Evolutionary conservation across 2,113 vertebrate genomes (phyloP), one percentile per base, ranked within the genome.

Genomic region (Lophochroa leadbeateri): DNA sequence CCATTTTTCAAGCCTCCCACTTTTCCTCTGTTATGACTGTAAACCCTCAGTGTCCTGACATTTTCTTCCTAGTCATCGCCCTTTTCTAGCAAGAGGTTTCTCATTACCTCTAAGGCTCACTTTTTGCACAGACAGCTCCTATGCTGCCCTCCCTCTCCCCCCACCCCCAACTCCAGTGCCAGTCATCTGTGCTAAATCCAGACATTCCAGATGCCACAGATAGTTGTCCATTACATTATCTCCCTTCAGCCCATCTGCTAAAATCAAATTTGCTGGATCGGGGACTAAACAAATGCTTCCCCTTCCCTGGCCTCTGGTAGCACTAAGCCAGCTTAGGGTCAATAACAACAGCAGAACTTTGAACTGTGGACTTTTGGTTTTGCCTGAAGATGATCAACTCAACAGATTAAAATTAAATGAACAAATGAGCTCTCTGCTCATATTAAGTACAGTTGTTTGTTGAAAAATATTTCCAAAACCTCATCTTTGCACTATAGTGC

Each of bases 171-270:
- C 23, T 37, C 39, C 27, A 77, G 23, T 90, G 43, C 76, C 90
- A 91, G 52, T 64, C 95, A 95, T 46, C 84, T 92, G 71, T 91
- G 79, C 72, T 95, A 95, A 95, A 97, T 88, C 90, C 96, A 96
- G 90, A 96, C 92, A 96, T 77, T 92, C 81, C 85, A 94, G 94
- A 93, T 92, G 82, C 52, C 75, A 88, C 75, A 63, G 83, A 79
- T 69, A 74, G 79, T 61, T 77, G 79, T 69, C 57, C 55, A 68
- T 86, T 95, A 92, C 78, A 88, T 96, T 95, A 60, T 77, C 92
- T 96, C 82, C 55, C 67, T 64, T 63, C 85, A 67, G 72, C 37
- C 86, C 85, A 88, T 94, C 86, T 96, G 86, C 86, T 94, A 91
- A 97, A 90, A 92, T 90, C 47, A 91, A 79, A 97, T 94, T 92